phyloP scores from a whole-genome alignment of 2,888 invertebrate species.

The Nephrocerus scutellatus region DNA sequence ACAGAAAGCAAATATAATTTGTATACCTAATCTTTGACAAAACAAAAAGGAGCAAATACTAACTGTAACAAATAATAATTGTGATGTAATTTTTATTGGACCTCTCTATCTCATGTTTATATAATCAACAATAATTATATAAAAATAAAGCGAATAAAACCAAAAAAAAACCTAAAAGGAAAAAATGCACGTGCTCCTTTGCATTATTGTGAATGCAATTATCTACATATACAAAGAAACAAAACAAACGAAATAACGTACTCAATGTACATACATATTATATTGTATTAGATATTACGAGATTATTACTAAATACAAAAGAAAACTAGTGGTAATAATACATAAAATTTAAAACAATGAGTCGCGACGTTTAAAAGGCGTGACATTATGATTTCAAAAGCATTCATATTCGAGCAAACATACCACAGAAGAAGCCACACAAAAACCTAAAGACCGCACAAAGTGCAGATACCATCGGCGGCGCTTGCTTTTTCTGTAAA shows the following conservation, averaged over 20 bases:
- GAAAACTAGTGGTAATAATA: conserved; percentile 21
- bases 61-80: conserved; percentile 23
- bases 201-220: conserved; percentile 25
- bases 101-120: conserved; percentile 25
- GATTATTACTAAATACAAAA: conserved; percentile 5
- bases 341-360: too few relatives aligned
- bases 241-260: conserved; percentile 18
- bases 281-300: too few relatives aligned
- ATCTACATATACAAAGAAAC: conserved; percentile 17
- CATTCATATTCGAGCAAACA: too few relatives aligned
- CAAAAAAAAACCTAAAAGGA: conserved; percentile 19
- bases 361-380: too few relatives aligned
- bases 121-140: conserved; percentile 23
- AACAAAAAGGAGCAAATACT: conserved; percentile 20
- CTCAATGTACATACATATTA: conserved; percentile 13
- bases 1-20: conserved; percentile 10
- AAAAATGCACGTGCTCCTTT: conserved; percentile 24
- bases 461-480: too few relatives aligned
- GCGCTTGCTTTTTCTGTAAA: too few relatives aligned
- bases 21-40: too few relatives aligned
- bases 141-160: conserved; percentile 17
- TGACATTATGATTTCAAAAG: too few relatives aligned
- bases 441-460: too few relatives aligned
- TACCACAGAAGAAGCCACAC: too few relatives aligned
- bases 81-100: conserved; percentile 25